These are phyloP conservation scores for Anoplius nigerrimus DNA, from an alignment of 2,888 invertebrate genomes.

Conservation along the genomic window DNA sequence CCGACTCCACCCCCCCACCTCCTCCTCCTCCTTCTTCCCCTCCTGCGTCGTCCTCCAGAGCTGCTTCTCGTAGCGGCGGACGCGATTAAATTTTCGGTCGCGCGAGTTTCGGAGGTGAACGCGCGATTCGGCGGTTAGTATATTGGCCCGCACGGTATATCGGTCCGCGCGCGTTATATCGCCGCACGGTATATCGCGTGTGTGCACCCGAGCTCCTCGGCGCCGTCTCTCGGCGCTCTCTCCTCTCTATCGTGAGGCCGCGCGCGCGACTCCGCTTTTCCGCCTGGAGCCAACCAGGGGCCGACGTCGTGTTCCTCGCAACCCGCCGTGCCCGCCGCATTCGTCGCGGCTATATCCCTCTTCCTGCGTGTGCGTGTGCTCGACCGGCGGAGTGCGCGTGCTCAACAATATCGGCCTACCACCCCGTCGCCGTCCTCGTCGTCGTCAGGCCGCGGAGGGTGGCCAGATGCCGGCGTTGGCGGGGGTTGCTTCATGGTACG, in stretches of 20 bases:
- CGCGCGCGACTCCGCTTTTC: no score
- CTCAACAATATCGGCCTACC: slow-evolving; percentile 59
- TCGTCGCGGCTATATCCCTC: slow-evolving; percentile 17
- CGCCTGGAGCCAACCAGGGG: no score
- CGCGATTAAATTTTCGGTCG: slow-evolving; percentile 24
- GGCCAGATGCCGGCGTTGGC: not conserved
- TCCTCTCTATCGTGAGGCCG: no score
- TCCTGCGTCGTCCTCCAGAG: no score
- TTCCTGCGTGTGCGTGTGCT: slow-evolving; percentile 5
- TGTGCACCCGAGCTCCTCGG: no score
- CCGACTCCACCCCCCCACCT: not conserved
- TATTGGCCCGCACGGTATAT: no score
- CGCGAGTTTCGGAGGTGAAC: slow-evolving; percentile 42
- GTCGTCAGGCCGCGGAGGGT: slow-evolving; percentile 1
- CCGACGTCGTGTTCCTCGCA: not conserved
- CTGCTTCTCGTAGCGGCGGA: not conserved
- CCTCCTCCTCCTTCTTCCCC: not conserved
- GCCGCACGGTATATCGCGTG: no score
- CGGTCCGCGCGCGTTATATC: no score
- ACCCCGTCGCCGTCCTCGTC: slow-evolving; percentile 56
- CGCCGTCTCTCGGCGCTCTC: slow-evolving; percentile 19
- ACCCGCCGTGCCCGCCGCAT: no score
- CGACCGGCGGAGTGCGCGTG: slow-evolving; percentile 52
- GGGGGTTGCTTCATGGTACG: not conserved
- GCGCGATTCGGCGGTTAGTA: slow-evolving; percentile 44